Conservation (phyloP, 2,888 invertebrate species). For the Eupeodes latifasciatus region DNA sequence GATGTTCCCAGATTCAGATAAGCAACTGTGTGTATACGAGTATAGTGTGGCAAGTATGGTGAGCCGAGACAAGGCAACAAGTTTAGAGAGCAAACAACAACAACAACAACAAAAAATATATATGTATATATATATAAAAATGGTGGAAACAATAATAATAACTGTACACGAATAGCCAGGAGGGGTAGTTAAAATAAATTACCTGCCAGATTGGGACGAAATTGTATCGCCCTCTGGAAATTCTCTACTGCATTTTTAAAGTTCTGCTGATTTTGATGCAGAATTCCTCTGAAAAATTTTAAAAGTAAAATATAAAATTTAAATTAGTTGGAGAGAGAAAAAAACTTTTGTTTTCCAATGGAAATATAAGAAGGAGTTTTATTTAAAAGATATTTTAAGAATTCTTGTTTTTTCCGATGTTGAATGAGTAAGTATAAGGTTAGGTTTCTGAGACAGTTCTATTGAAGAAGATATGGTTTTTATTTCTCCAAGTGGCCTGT, state of each 20-base stretch:
- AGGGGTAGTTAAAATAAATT: constrained; percentile 85
- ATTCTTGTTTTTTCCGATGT: too few species aligned
- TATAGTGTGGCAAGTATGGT: too few species aligned
- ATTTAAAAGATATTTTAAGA: too few species aligned
- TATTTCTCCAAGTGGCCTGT: too few species aligned
- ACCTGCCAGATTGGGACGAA: constrained; percentile 96
- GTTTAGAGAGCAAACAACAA: not conserved
- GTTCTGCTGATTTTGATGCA: constrained; percentile 94
- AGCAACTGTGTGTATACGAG: constrained; percentile 88
- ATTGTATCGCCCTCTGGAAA: constrained; percentile 96
- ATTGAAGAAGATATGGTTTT: too few species aligned
- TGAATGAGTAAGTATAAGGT: too few species aligned
- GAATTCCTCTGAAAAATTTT: constrained; percentile 90
- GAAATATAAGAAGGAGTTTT: not conserved
- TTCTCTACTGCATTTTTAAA: constrained; percentile 95
- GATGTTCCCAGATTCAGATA: constrained; percentile 96
- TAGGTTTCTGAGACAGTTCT: too few species aligned
- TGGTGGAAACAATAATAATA: constrained; percentile 31
- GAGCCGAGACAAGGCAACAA: constrained; percentile 77
- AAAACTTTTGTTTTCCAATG: not conserved
- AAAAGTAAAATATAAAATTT: constrained; percentile 34
- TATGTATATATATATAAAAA: not conserved
- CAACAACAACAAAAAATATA: not conserved
- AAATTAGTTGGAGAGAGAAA: not conserved
- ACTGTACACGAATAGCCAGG: constrained; percentile 45